phyloP scores from a whole-genome alignment of 2,888 invertebrate genomes.

The Augiades crinisus region DNA sequence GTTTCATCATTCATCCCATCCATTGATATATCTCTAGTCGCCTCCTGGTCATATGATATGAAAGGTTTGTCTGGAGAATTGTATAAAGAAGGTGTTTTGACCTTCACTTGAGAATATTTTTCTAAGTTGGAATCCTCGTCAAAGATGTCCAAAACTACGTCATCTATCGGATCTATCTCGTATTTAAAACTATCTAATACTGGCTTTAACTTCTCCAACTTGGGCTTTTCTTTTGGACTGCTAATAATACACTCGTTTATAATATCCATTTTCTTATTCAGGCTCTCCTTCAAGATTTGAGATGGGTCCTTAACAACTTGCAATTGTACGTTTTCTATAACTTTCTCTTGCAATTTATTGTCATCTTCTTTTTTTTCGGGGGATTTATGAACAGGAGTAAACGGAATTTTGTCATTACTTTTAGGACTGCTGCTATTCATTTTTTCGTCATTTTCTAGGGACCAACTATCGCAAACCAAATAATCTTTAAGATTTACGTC shows the following conservation, averaged over 20 bases:
- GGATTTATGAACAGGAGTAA: neutral
- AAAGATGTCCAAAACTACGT: conserved; percentile 59
- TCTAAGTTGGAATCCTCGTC: conserved; percentile 47
- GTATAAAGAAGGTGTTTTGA: conserved; percentile 39
- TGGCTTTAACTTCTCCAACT: conserved; percentile 58
- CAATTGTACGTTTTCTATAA: conserved; percentile 1
- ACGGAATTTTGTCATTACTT: conserved; percentile 39
- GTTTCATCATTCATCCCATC: conserved; percentile 62
- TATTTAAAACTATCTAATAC: conserved; percentile 68
- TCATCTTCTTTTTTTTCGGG: neutral
- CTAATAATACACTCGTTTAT: conserved; percentile 31
- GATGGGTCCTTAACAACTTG: conserved; percentile 38
- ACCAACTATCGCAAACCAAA: conserved; percentile 75
- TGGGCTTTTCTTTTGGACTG: conserved; percentile 37
- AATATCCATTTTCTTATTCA: conserved; percentile 35
- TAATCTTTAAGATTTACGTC: conserved; percentile 67
- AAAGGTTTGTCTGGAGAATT: conserved; percentile 51
- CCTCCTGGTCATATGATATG: conserved; percentile 29
- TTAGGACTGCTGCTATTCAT: conserved; percentile 51
- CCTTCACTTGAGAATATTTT: conserved; percentile 44
- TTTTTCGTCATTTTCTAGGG: conserved; percentile 68
- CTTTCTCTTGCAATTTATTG: neutral
- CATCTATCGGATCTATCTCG: conserved; percentile 66
- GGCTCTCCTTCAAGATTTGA: conserved; percentile 40
- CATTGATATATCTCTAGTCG: conserved; percentile 47